Conservation (phyloP, 1,140 invertebrate genomes). For the Temnothorax longispinosus region DNA sequence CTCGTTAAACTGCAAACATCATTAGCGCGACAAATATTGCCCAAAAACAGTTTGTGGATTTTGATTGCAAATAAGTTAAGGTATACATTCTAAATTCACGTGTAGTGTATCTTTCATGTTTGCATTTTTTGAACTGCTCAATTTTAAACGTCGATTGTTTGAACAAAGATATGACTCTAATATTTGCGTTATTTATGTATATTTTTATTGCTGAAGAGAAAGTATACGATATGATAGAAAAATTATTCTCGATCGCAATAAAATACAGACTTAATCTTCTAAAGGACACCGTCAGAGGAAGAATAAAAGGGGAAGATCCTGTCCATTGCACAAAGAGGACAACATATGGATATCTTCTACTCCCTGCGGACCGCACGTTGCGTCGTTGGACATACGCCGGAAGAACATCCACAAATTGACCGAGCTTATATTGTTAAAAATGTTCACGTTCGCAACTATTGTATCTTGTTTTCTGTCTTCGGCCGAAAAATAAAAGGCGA, state of each 20-base stretch:
- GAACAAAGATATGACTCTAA: not conserved
- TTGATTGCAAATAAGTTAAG: not conserved
- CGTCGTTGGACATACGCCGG: constrained; percentile 19
- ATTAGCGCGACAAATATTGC: constrained; percentile 25
- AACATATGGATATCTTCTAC: constrained; percentile 42
- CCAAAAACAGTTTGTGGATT: constrained; percentile 17
- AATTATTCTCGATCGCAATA: not conserved
- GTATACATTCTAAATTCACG: not conserved
- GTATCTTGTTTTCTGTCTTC: constrained; percentile 5
- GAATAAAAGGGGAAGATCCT: constrained; percentile 17
- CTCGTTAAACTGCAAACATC: not conserved
- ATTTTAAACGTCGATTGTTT: not conserved
- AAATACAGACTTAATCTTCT: constrained; percentile 36
- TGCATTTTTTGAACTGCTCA: not conserved
- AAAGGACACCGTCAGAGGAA: not conserved
- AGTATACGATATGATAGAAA: not conserved
- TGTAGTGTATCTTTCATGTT: not conserved
- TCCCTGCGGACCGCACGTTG: constrained; percentile 17
- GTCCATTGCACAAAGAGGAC: constrained; percentile 23
- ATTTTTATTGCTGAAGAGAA: constrained; percentile 1
- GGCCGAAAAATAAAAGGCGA: not conserved
- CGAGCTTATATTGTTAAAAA: constrained; percentile 35
- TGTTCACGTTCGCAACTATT: constrained; percentile 13
- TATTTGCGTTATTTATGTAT: not conserved
- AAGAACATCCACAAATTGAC: constrained; percentile 49